phyloP scores from a whole-genome alignment of 1,140 invertebrate genomes.

The Trachelipus rathkii region DNA sequence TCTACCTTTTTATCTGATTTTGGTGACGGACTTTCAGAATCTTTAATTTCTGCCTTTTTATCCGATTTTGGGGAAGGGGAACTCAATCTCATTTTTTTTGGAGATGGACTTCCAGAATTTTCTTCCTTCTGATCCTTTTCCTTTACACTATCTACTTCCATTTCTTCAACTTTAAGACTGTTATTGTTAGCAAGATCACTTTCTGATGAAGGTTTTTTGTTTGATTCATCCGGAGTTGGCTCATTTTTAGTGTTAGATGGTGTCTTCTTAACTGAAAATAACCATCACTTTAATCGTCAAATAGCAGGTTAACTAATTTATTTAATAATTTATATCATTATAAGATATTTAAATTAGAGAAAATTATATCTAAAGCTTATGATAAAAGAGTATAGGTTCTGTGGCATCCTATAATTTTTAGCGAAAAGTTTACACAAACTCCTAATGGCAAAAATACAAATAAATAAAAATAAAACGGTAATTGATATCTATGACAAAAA shows the following conservation, averaged over 20 bases:
- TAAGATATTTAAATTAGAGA: no score
- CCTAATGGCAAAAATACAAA: neutral
- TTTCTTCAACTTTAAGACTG: slow-evolving; percentile 20
- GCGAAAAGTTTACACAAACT: neutral
- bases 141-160: slow-evolving; percentile 7
- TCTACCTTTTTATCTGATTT: neutral
- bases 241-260: no score
- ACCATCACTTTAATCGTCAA: no score
- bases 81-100: neutral
- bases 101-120: no score
- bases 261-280: no score
- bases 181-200: no score
- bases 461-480: neutral
- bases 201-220: no score
- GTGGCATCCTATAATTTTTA: neutral
- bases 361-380: neutral
- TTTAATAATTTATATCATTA: no score
- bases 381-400: neutral
- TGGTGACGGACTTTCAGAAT: neutral
- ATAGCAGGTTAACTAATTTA: no score
- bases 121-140: neutral
- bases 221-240: no score
- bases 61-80: neutral
- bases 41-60: neutral
- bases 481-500: neutral